Conservation (phyloP, 2,113 vertebrate genomes). For the Lophius piscatorius region DNA sequence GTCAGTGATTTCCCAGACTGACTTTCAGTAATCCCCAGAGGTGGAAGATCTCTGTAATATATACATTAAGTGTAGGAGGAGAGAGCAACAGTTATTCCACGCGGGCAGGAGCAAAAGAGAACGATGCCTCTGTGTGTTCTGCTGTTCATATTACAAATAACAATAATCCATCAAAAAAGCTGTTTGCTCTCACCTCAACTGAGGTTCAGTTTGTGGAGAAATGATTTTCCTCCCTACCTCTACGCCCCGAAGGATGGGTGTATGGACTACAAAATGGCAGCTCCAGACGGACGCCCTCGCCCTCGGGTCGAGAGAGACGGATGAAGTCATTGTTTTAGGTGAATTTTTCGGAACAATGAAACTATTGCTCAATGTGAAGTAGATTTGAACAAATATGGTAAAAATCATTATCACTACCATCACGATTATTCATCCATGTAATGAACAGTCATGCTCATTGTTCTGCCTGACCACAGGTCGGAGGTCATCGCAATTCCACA, state of each 20-base stretch:
- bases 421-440: no score
- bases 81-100: slow-evolving; percentile 33
- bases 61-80: slow-evolving; percentile 33
- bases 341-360: background rate
- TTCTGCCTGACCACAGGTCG: no score
- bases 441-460: no score
- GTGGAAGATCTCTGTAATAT: slow-evolving; percentile 22
- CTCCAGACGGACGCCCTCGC: background rate
- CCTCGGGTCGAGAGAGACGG: background rate
- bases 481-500: no score
- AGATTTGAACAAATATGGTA: no score
- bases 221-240: slow-evolving; percentile 9
- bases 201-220: background rate
- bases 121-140: background rate
- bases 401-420: no score
- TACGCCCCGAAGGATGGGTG: background rate
- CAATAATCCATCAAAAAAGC: background rate
- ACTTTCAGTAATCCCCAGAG: slow-evolving; percentile 43
- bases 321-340: no score
- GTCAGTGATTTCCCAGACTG: slow-evolving; percentile 48
- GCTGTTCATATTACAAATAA: slow-evolving; percentile 28
- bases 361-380: background rate
- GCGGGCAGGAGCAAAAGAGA: background rate
- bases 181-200: background rate
- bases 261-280: slow-evolving; percentile 1